A percentile compares a stretch with the other conserved stretches of the same genome.
phyloP scores from a whole-genome alignment of 2,113 vertebrate genomes.

The Crotalus viridis region DNA sequence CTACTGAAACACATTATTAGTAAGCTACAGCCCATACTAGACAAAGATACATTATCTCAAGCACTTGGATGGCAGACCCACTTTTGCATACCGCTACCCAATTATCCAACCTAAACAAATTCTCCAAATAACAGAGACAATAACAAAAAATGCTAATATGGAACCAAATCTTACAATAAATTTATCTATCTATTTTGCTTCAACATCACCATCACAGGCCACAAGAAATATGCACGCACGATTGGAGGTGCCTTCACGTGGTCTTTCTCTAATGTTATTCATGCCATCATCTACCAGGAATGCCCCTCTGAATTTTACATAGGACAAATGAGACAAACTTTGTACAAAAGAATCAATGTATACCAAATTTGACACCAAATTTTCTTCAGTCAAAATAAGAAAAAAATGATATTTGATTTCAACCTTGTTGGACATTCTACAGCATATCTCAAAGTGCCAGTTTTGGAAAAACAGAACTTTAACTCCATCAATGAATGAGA shows the following conservation, averaged over 20 bases:
- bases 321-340: background rate
- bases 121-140: background rate
- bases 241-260: background rate
- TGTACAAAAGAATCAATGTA: background rate
- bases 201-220: background rate
- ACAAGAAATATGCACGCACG: background rate
- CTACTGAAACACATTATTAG: background rate
- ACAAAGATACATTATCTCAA: background rate
- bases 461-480: background rate
- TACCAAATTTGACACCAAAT: background rate
- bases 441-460: background rate
- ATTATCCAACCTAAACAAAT: background rate
- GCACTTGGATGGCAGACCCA: background rate
- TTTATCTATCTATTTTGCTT: background rate
- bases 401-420: background rate
- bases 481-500: background rate
- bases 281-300: background rate
- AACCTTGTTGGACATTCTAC: background rate
- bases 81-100: background rate
- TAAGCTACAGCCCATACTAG: background rate
- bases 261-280: background rate
- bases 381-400: background rate
- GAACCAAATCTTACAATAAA: background rate
- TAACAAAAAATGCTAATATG: background rate
- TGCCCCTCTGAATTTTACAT: background rate